Percentiles rank a stretch among this genome's conserved stretches.
Conservation (phyloP, 2,888 invertebrate genomes). For the Atherix ibis region DNA sequence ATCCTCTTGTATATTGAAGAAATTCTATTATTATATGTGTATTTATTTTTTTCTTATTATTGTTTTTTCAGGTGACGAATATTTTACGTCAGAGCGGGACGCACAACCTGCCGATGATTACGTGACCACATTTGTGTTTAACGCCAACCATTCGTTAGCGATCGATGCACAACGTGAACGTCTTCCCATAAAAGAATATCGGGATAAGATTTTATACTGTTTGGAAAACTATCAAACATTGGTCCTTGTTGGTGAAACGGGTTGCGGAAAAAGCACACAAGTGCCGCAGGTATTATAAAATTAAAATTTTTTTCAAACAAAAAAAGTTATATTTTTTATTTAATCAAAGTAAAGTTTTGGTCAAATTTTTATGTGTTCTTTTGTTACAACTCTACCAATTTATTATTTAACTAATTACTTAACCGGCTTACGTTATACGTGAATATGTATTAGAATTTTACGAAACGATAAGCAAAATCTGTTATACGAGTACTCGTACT, state of each 20-base stretch:
- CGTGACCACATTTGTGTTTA: slow-evolving; percentile 59
- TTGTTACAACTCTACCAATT: too few species aligned
- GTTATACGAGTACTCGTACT: too few species aligned
- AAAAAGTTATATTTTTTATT: neutral
- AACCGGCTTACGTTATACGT: too few species aligned
- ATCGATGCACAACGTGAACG: slow-evolving; percentile 69
- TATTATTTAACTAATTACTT: too few species aligned
- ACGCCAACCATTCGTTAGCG: slow-evolving; percentile 68
- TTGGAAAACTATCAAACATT: slow-evolving; percentile 81
- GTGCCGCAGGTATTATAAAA: slow-evolving; percentile 63
- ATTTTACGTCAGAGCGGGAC: slow-evolving; percentile 18
- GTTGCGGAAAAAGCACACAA: slow-evolving; percentile 92
- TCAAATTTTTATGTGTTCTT: too few species aligned
- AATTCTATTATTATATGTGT: too few species aligned
- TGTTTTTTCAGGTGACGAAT: slow-evolving; percentile 15
- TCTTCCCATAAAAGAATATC: slow-evolving; percentile 73
- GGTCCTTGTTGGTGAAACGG: slow-evolving; percentile 85
- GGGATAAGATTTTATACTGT: slow-evolving; percentile 76
- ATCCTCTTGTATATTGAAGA: too few species aligned
- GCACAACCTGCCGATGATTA: slow-evolving; percentile 21
- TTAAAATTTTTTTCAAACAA: neutral
- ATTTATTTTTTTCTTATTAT: too few species aligned
- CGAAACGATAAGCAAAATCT: too few species aligned
- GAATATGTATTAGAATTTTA: too few species aligned
- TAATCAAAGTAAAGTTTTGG: neutral